Evolutionary conservation across 2,113 vertebrate species (phyloP), one percentile per base, ranked within the genome.

Genomic region (Cyanoliseus patagonus): DNA sequence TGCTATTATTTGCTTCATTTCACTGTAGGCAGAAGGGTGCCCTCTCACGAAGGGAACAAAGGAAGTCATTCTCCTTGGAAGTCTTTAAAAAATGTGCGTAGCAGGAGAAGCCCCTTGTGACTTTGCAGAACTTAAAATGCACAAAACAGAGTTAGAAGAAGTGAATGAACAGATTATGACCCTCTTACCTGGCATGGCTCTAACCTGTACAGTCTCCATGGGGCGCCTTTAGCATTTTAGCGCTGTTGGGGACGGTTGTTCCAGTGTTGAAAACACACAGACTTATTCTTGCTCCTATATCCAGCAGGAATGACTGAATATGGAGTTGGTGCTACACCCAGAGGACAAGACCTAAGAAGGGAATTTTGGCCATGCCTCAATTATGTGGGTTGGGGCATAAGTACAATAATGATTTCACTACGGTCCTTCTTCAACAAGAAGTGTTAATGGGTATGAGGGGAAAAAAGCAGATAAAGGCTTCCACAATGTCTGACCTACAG

Each of bases 1-100:
- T 90, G 86, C 67, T 96, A 76, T 68, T 86, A 72, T 88, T 88
- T 94, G 55, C 82, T 96, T 94, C 59, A 52, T 87, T 86, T 95
- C 83, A 51, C 46, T 70, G 46, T 47, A 92, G 77, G 59, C 86
- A 92, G 69, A 92, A 95, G 70, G 19, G 37, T 90, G 77, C 94
- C 67, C 72, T 91, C 91, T 94, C 86, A 62, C 69, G 59, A 79
- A 79, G 70, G 88, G 77, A 94, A 64, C 59, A 68, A 88, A 94
- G 73, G 59, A 96, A 67, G 86, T 80, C 92, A 67, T 88, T 88
- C 69, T 94, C 61, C 74, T 68, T 72, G 67, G 55, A 94, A 66
- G 49, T 51, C 62, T 86, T 83, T 76, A 51, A 93, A 81, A 86
- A 92, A 62, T 49, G 27, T 86, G 63, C 31, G 46, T 11, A 73